Evolutionary conservation across 2,113 vertebrate genomes (phyloP), one percentile per base, ranked within the genome.

Genomic region (Amblyornis subalaris): DNA sequence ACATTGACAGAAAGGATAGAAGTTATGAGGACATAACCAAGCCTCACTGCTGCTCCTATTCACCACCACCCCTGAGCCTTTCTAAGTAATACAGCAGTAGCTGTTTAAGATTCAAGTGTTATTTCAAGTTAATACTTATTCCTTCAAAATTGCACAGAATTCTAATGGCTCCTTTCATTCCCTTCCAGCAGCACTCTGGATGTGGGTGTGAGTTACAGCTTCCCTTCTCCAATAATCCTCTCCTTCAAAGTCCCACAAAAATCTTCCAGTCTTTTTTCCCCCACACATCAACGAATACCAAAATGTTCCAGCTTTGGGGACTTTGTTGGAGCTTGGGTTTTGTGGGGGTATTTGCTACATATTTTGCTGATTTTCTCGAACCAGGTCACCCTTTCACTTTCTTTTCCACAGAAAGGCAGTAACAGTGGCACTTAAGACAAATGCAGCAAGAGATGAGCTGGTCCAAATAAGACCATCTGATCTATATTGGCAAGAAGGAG

Each of bases 111-210:
- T 54, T 83, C 22, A 88, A 85, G 16, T 9, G 10, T 45, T 79
- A 85, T 47, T 93, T 92, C 38, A 87, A 57, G n/a, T 35, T 78
- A 70, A 67, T 16, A 74, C 26, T 72, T 89, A 82, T 91, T 65
- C 62, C 65, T 89, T 92, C 57, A 75, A 72, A 86, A 85, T 2
- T 74, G n/a, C 76, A 92, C 53, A 84, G 61, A 67, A 75, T 72
- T 80, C 86, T 91, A 91, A 84, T 3, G 23, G 20, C 7, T 87
- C 54, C 57, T 93, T 95, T 89, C 48, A 87, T 92, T 91, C 66
- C 45, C 38, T 75, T 91, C 87, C 84, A 94, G 62, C 18, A 89
- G 36, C 69, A 40, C 14, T 87, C 70, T 92, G 80, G 21, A 81
- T 64, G 26, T 38, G n/a, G 40, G 12, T 50, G 29, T 26, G 31